Evolutionary conservation across 2,888 invertebrate species (phyloP), one percentile per base, ranked within the genome.

Genomic region (Abrostola tripartita): DNA sequence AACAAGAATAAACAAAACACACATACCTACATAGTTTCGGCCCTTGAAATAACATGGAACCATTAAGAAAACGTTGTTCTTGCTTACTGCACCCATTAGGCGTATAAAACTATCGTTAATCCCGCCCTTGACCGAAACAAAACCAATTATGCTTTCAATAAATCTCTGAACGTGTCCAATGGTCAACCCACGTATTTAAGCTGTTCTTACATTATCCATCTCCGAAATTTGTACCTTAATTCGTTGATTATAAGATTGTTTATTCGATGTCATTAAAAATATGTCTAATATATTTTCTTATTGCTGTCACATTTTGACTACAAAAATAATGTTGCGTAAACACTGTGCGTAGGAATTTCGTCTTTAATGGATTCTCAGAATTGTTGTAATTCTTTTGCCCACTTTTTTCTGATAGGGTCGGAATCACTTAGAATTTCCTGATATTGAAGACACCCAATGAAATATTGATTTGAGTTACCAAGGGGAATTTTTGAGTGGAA

Each of bases 91-190:
- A 82, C 77, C 86, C 88, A 91, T 90, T 90, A 91, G 84, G 77
- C 82, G 87, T 81, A 89, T 88, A 87, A 89, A 91, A 90, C 86
- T 87, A 85, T 85, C 88, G 86, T 91, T 90, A 90, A 88, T 88
- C 74, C 85, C 76, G 85, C 81, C 90, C 90, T 90, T 89, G 89
- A 86, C 88, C 87, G 81, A 88, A 90, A 90, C 90, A 91, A 91
- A 91, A 89, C 88, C 90, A 91, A 91, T 91, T 91, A 90, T 87
- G 86, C 85, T 86, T 83, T 84, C 84, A 82, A 90, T 92, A 91
- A 92, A 91, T 91, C 91, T 91, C 85, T 71, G 77, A 78, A 82
- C 82, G 82, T 82, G 84, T 81, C 84, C 83, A 73, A 57, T 79
- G 85, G 84, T 78, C 81, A 84, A 71, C 81, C 82, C 75, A 80